These are phyloP conservation scores for Lycorma delicatula DNA, from an alignment of 1,140 invertebrate species.

Conservation along the genomic window DNA sequence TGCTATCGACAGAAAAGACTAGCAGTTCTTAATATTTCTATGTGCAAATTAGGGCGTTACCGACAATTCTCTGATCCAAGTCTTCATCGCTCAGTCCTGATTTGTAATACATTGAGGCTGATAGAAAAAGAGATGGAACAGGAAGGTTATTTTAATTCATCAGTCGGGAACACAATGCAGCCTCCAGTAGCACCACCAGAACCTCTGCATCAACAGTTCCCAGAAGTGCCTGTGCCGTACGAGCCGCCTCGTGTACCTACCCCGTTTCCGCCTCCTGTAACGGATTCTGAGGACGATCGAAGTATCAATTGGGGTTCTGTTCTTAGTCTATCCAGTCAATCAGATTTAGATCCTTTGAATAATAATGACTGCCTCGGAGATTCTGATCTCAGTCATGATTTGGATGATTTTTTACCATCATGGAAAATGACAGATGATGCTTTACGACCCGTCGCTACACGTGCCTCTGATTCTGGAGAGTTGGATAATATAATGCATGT, in stretches of 20 bases:
- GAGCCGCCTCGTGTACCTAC: conserved; percentile 41
- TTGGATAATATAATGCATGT: conserved; percentile 24
- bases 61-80: conserved; percentile 82
- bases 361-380: conserved; percentile 51
- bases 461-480: conserved; percentile 9
- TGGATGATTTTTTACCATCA: conserved; percentile 49
- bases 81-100: conserved; percentile 83
- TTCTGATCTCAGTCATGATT: conserved; percentile 27
- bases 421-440: conserved; percentile 60
- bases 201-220: conserved; percentile 37
- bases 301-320: conserved; percentile 87
- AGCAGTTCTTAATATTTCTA: conserved; percentile 84
- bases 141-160: conserved; percentile 44
- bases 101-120: conserved; percentile 85
- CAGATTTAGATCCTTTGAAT: conserved; percentile 71
- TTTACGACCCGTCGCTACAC: conserved; percentile 40
- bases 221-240: conserved; percentile 40
- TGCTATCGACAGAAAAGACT: conserved; percentile 77
- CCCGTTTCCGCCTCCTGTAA: conserved; percentile 34
- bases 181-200: conserved; percentile 18
- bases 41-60: conserved; percentile 83
- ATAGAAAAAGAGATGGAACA: conserved; percentile 85
- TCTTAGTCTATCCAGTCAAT: conserved; percentile 72
- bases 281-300: conserved; percentile 51
- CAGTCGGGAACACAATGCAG: conserved; percentile 17